Evolutionary conservation across 2,888 invertebrate species (phyloP).

Genomic region (Polydrusus tereticollis): DNA sequence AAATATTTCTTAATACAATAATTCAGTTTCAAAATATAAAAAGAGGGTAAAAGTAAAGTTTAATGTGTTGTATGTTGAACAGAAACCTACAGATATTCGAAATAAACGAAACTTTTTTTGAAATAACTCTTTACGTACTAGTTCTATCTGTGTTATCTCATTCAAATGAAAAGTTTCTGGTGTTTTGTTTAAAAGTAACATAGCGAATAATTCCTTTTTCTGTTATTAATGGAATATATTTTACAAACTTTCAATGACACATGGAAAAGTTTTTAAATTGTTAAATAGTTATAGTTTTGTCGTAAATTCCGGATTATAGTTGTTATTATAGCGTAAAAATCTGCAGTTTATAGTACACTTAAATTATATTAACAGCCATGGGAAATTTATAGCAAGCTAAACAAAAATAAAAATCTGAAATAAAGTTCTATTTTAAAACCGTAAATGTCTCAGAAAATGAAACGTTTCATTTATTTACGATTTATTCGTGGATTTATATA

Average conservation of each 20-base stretch:
- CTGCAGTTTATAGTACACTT: slow-evolving; percentile 1
- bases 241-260: neutral
- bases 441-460: neutral
- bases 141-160: too few relatives aligned
- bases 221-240: too few relatives aligned
- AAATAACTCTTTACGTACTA: too few relatives aligned
- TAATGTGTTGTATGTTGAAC: too few relatives aligned
- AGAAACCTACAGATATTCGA: too few relatives aligned
- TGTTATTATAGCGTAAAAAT: slow-evolving; percentile 8
- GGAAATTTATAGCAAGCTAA: slow-evolving; percentile 3
- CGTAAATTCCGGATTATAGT: neutral
- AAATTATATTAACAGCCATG: slow-evolving; percentile 1
- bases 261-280: neutral
- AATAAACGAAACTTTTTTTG: too few relatives aligned
- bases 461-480: neutral
- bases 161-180: too few relatives aligned
- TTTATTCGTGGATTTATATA: neutral
- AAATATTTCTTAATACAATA: too few relatives aligned
- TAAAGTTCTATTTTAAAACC: neutral
- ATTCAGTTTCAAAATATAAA: too few relatives aligned
- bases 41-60: too few relatives aligned
- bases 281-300: neutral
- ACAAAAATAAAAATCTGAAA: neutral
- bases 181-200: too few relatives aligned
- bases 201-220: too few relatives aligned